phyloP scores from a whole-genome alignment of 2,888 invertebrate species.

The Hyalella azteca region DNA sequence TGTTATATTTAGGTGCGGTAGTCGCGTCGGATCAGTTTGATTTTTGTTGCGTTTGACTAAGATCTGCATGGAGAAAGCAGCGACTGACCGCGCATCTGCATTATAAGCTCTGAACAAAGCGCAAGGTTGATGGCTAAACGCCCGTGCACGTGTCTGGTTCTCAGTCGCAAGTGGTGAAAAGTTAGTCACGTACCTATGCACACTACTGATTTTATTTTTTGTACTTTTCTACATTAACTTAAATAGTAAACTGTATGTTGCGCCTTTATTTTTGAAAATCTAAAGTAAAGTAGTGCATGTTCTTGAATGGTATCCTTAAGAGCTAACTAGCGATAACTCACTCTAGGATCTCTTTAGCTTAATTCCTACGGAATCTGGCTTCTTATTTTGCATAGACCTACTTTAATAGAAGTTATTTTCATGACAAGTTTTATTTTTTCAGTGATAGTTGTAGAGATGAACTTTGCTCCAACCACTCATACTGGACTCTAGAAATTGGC shows the following conservation, averaged over 20 bases:
- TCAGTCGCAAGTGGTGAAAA: neutral
- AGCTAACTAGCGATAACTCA: slow-evolving; percentile 7
- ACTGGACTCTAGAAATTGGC: neutral
- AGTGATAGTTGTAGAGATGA: slow-evolving; percentile 23
- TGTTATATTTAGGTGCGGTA: neutral
- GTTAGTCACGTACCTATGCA: slow-evolving; percentile 37
- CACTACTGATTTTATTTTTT: slow-evolving; percentile 40
- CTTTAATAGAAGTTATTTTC: slow-evolving; percentile 37
- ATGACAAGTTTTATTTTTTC: slow-evolving; percentile 33
- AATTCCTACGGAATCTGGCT: slow-evolving; percentile 27
- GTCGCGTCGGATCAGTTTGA: neutral
- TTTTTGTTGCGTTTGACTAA: neutral
- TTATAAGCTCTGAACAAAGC: too few relatives aligned
- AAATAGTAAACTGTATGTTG: slow-evolving; percentile 38
- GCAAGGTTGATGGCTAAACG: too few relatives aligned
- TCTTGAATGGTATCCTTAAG: slow-evolving; percentile 32
- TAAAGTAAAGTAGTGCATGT: slow-evolving; percentile 34
- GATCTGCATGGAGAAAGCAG: slow-evolving; percentile 8
- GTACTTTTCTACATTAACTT: slow-evolving; percentile 40
- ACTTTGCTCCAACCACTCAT: neutral
- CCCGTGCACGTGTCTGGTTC: too few relatives aligned
- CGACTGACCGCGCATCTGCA: neutral
- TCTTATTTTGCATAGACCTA: slow-evolving; percentile 35
- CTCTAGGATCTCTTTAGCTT: slow-evolving; percentile 28
- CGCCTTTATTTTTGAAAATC: slow-evolving; percentile 35